Conservation (phyloP, 2,888 invertebrate genomes). For the Drosophila multiciliata region DNA sequence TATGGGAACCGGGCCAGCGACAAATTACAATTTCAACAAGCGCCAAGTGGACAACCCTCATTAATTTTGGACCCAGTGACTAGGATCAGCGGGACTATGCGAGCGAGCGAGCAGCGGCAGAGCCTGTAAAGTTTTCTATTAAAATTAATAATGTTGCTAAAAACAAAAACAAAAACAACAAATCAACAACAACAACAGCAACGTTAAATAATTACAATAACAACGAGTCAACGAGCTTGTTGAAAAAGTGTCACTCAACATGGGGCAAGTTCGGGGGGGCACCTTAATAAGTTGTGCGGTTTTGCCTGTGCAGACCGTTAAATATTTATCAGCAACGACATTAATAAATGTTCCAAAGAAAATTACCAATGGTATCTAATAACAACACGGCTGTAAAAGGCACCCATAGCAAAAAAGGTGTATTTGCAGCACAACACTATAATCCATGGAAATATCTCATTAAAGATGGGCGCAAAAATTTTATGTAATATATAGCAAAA, state of each 20-base stretch:
- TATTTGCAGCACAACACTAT: conserved; percentile 17
- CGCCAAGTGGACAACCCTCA: conserved; percentile 83
- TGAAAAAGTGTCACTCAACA: conserved; percentile 60
- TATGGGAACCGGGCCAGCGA: conserved; percentile 67
- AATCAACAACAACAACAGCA: conserved; percentile 36
- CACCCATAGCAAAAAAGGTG: conserved; percentile 20
- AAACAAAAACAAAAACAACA: conserved; percentile 53
- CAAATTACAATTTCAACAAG: conserved; percentile 81
- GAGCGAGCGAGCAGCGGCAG: neutral
- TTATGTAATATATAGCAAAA: neutral
- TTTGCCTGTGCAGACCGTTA: conserved; percentile 55
- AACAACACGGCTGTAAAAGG: conserved; percentile 32
- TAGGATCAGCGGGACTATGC: neutral
- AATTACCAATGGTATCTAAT: conserved; percentile 38
- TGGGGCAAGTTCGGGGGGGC: conserved; percentile 38
- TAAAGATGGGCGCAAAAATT: neutral
- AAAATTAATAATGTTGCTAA: conserved; percentile 82
- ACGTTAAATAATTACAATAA: conserved; percentile 41
- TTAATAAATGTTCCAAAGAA: conserved; percentile 67
- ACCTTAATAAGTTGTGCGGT: conserved; percentile 68
- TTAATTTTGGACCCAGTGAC: conserved; percentile 61
- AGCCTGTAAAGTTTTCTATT: conserved; percentile 76
- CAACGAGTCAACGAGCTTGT: conserved; percentile 59
- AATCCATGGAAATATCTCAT: neutral
- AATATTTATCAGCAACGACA: conserved; percentile 70